Evolutionary conservation across 2,888 invertebrate species (phyloP), one percentile per base, ranked within the genome.

Genomic region (Sphaeridia pumilis): DNA sequence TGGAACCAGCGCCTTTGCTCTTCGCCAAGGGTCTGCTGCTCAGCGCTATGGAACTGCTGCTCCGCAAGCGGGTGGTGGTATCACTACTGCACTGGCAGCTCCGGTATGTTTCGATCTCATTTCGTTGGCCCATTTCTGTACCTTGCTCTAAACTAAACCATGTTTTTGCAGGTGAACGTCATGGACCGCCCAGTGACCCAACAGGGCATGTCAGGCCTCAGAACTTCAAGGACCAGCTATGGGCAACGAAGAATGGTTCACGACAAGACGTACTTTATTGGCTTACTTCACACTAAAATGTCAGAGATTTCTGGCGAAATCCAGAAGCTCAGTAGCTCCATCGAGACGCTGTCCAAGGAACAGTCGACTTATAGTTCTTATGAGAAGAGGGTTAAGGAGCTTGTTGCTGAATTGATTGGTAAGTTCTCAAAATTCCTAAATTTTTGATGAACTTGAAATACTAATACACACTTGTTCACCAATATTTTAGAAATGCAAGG

Each of bases 191-290:
- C 86, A 14, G 81, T 85, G 65, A 87, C 87, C 1, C 85, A 86
- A 67, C 86, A 87, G 73, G 86, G 86, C 1, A 73, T 86, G 48
- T 72, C 72, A 27, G 84, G 84, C 0, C 72, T 84, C 46, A 78
- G 83, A 46, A 83, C 84, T 0, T 77, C 77, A 2, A 78, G 79
- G 0, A 72, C 78, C 53, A 79, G 78, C 0, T 63, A 63, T 54
- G 64, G 64, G 75, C 76, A 58, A 75, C 75, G 56, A 14, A 74
- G 86, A 52, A 81, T 82, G 67, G 80, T 89, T 2, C 84, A 86
- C 69, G 89, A 90, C 69, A 85, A 84, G 67, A 78, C 84, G 2
- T 89, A 88, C 68, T 89, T 82, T 74, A 78, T 87, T 64, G 87
- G 87, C 41, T 66, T 86, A 44, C 73, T 90, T 67, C 80, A 87